Evolutionary conservation across 1,140 invertebrate species (phyloP).

Genomic region (Pseudomyrmex concolor): DNA sequence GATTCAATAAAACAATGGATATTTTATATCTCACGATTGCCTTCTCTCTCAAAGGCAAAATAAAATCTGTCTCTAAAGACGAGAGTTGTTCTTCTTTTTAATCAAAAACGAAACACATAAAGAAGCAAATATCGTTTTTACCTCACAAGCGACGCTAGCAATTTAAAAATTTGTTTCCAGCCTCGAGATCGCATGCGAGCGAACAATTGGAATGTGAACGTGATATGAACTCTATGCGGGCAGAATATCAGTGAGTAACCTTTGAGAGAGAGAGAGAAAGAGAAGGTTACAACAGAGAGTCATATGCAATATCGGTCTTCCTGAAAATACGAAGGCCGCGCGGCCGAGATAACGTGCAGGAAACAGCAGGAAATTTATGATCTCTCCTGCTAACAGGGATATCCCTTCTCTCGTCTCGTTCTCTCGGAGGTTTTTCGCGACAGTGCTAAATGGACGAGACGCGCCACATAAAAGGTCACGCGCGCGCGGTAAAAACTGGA

Average conservation of each 20-base stretch:
- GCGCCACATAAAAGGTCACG: conserved; percentile 51
- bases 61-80: no score
- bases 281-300: no score
- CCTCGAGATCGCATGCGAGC: neutral
- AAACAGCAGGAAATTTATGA: conserved; percentile 57
- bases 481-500: conserved; percentile 49
- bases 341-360: conserved; percentile 15
- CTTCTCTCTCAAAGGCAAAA: no score
- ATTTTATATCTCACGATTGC: no score
- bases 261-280: conserved; percentile 15
- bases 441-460: conserved; percentile 57
- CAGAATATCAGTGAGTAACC: conserved; percentile 29
- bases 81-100: no score
- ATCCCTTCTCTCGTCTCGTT: neutral
- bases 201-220: neutral
- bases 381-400: conserved; percentile 6
- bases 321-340: conserved; percentile 12
- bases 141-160: no score
- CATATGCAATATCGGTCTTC: conserved; percentile 38
- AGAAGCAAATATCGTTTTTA: no score
- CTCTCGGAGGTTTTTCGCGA: conserved; percentile 18
- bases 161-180: no score
- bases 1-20: no score
- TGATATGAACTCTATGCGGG: neutral
- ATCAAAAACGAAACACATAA: no score